Base-by-base conservation (phyloP, 2,888 invertebrate species). In the Drosophila kuntzei region DNA sequence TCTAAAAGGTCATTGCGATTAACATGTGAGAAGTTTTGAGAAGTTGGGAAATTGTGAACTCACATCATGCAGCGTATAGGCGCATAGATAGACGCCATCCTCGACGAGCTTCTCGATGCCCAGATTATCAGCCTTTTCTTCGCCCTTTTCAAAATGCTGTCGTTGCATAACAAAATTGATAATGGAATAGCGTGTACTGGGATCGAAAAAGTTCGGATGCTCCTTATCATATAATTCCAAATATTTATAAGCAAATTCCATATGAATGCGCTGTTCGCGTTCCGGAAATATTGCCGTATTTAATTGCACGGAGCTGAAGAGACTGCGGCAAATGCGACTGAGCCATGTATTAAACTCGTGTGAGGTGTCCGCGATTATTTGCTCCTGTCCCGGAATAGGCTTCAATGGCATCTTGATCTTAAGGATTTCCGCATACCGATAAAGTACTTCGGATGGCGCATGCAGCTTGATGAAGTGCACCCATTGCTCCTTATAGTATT, bases 21-120 rank as follows among this genome's bases (percentile, higher is more conserved):
- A 16, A 8, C 0, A 16, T 12, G 11, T 12, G 20, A 25, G 1
- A 2, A n/a, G 20, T 0, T 9, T 22, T n/a, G 3, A 9, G 0
- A n/a, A 9, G 14, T 12, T 22, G 0, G 20, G 0, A 5, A 9
- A 18, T 41, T 41, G 41, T 22, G 11, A 0, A 92, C 94, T 93
- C 92, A 95, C 96, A 93, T 96, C 96, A 91, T 96, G 96, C 61
- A 96, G 91, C 3, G 96, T 95, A 91, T 95, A 96, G 9, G 96
- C 95, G 65, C 95, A 95, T 41, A 93, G 93, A 89, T 96, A 96
- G 44, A 95, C 94, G 25, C 93, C 93, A 85, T 95, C 95, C 34
- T 93, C 91, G 61, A 96, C 85, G 27, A 96, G 92, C 79, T 95
- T 94, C 71, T 95, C 95, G 63, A 96, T 95, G 49, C 96, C 96